Conservation (phyloP, 2,113 vertebrate species). For the Parus major region DNA sequence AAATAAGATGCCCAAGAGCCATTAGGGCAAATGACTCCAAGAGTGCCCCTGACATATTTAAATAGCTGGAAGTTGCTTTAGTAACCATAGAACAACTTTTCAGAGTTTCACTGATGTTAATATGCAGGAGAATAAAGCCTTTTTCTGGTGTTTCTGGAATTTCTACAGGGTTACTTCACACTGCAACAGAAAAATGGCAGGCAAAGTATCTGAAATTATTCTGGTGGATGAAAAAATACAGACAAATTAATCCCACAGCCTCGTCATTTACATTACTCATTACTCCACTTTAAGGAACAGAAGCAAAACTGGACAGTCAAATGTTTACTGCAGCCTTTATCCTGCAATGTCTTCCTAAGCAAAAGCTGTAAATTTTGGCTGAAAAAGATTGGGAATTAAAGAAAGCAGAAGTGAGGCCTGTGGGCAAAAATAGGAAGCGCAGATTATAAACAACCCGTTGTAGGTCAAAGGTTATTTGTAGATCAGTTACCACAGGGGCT, state of each 20-base stretch:
- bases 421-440: slow-evolving; percentile 41
- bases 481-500: slow-evolving; percentile 26
- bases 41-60: neutral
- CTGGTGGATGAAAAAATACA: neutral
- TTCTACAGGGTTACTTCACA: neutral
- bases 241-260: neutral
- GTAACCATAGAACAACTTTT: neutral
- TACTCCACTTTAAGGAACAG: neutral
- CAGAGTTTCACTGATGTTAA: neutral
- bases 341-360: neutral
- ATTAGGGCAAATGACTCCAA: neutral
- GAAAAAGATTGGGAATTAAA: neutral
- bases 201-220: neutral
- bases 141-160: neutral
- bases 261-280: neutral
- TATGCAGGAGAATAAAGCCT: neutral
- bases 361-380: neutral
- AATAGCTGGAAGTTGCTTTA: neutral
- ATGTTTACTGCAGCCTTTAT: neutral
- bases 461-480: slow-evolving; percentile 54
- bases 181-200: neutral
- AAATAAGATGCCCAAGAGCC: neutral
- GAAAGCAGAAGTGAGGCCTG: slow-evolving; percentile 17
- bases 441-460: slow-evolving; percentile 44
- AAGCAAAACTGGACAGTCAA: neutral